Percentiles rank a stretch among this genome's conserved stretches.
Conservation (phyloP, 2,113 vertebrate genomes). For the Percina caprodes region DNA sequence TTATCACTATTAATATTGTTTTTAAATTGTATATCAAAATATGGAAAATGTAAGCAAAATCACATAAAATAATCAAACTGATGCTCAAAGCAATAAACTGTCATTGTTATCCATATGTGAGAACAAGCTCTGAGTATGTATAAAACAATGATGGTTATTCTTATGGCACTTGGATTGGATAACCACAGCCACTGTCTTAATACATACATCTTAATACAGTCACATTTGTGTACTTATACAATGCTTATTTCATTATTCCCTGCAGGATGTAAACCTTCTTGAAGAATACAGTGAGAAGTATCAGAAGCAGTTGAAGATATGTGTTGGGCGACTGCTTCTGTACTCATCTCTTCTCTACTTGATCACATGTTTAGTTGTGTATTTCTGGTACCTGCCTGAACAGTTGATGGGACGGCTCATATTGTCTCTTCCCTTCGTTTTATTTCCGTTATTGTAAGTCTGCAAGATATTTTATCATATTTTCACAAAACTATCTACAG, state of each 20-base stretch:
- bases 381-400: slow-evolving; percentile 95
- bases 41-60: not conserved
- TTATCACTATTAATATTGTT: not conserved
- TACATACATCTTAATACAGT: too few species aligned
- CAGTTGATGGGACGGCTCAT: slow-evolving; percentile 89
- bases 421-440: slow-evolving; percentile 90
- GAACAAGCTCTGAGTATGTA: not conserved
- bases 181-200: not conserved
- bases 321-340: slow-evolving; percentile 92
- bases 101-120: not conserved
- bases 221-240: not conserved
- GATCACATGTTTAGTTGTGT: slow-evolving; percentile 89
- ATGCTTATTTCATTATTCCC: slow-evolving; percentile 11
- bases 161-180: not conserved
- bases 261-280: slow-evolving; percentile 91
- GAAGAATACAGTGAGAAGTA: slow-evolving; percentile 96
- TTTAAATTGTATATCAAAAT: not conserved
- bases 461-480: not conserved
- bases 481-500: not conserved
- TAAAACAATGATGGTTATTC: not conserved
- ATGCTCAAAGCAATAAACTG: not conserved
- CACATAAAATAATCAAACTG: not conserved
- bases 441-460: slow-evolving; percentile 97
- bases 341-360: slow-evolving; percentile 93
- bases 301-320: slow-evolving; percentile 94